Base-by-base conservation (phyloP, 2,888 invertebrate species). In the Megalurothrips usitatus region DNA sequence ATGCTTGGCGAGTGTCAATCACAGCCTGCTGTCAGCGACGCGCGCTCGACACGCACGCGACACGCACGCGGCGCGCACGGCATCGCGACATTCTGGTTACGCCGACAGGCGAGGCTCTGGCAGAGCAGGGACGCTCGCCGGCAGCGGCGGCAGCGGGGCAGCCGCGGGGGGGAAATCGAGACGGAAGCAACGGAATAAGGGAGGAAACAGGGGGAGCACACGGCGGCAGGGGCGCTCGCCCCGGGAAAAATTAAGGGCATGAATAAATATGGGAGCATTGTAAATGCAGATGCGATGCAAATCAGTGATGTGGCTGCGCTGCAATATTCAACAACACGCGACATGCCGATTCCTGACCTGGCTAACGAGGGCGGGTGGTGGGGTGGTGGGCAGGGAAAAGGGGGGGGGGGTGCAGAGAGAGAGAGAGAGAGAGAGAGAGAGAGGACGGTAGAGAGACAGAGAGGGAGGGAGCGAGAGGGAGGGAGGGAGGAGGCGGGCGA, bases 281-380 rank as follows among this genome's bases (percentile, higher is more conserved):
- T 75, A 75, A 75, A 75, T 75, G 68, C 68, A 75, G 68, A 75
- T 75, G 68, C 11, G 23, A 75, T 75, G 68, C 68, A 75, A 75
- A 75, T 75, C 68, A 75, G 68, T 75, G 68, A 75, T 75, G 68
- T 75, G 68, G 68, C 68, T 75, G 12, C 68, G 23, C 68, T 75
- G 68, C 68, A 75, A 75, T 75, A 75, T 75, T 75, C 68, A 75
- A 75, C 68, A 75, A 68, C 68, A 75, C 68, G 68, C 68, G 68
- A 75, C 68, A 75, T 75, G 68, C 68, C 68, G 68, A 75, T 75
- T 26, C 68, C 68, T 75, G 68, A 75, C 68, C 68, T 75, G 68
- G 68, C 26, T 75, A 75, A 75, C 68, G 68, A 75, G 26, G 12
- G 68, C 26, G 23, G 10, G 26, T 0, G 68, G 26, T 4, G 1